Evolutionary conservation across 2,888 invertebrate species (phyloP).

Genomic region (Anoncus sp.): DNA sequence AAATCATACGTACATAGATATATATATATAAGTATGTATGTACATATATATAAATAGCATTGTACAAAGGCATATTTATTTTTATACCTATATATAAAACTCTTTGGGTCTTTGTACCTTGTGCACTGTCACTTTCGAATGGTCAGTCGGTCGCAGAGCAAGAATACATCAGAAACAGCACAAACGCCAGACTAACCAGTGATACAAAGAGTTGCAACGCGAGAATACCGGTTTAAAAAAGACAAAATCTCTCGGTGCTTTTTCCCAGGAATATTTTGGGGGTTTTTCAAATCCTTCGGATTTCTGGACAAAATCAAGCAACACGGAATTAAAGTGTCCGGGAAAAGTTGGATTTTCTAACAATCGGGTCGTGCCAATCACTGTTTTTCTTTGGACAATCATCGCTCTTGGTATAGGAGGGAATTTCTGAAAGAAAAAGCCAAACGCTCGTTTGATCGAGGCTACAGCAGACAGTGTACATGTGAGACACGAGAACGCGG

Average conservation of each 20-base stretch:
- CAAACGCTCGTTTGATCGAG: not conserved
- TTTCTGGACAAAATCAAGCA: too few relatives aligned
- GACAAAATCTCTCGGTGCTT: not conserved
- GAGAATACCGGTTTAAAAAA: constrained; percentile 1
- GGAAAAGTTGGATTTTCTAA: not conserved
- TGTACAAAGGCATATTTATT: not conserved
- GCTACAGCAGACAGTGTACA: not conserved
- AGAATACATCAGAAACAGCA: constrained; percentile 47
- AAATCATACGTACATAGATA: not conserved
- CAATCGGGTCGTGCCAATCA: not conserved
- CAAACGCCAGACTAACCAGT: constrained; percentile 38
- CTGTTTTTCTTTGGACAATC: too few relatives aligned
- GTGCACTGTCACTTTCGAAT: constrained; percentile 81
- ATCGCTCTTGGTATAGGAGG: not conserved
- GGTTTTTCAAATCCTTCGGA: too few relatives aligned
- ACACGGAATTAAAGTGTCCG: too few relatives aligned
- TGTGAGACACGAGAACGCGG: not conserved
- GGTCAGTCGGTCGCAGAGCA: constrained; percentile 77
- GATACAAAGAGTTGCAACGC: constrained; percentile 14
- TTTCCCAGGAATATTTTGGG: not conserved
- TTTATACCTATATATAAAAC: constrained; percentile 19
- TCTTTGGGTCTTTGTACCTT: constrained; percentile 53
- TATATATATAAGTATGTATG: not conserved
- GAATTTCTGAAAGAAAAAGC: not conserved
- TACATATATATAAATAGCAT: not conserved